Percentiles rank a stretch among this genome's conserved stretches.
Evolutionary conservation across 2,113 vertebrate genomes (phyloP).

Genomic region (Gallinago jamesoni): DNA sequence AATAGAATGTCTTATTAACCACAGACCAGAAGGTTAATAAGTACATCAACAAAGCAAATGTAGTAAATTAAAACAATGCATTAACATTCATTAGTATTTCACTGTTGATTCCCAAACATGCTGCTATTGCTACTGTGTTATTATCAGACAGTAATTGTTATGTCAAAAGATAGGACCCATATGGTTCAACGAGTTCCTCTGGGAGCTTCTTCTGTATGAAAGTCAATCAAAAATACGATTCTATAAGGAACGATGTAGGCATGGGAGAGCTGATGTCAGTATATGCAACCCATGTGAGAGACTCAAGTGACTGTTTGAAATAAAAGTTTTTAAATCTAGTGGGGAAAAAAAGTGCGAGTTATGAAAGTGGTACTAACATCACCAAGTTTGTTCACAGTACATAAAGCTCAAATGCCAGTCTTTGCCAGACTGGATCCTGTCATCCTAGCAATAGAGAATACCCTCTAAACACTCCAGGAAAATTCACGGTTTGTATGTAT

Average conservation of each 20-base stretch:
- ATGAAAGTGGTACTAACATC: neutral
- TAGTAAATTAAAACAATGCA: constrained; percentile 61
- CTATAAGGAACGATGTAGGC: neutral
- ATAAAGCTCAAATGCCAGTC: neutral
- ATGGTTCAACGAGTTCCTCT: constrained; percentile 34
- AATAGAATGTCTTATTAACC: constrained; percentile 63
- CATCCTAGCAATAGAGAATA: neutral
- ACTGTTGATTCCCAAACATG: constrained; percentile 54
- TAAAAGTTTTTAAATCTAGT: constrained; percentile 1
- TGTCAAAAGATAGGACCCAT: constrained; percentile 66
- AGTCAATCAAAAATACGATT: constrained; percentile 51
- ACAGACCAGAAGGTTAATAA: constrained; percentile 58
- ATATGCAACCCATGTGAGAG: neutral
- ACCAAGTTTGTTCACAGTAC: neutral
- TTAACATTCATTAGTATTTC: constrained; percentile 67
- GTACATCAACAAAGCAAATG: constrained; percentile 57
- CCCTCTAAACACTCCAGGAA: neutral
- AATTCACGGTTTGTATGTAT: neutral
- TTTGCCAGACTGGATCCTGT: neutral
- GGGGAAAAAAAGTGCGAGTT: neutral
- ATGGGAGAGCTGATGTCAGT: constrained; percentile 11
- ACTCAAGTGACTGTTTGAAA: constrained; percentile 6
- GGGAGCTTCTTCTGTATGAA: constrained; percentile 44
- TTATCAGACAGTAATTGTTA: constrained; percentile 56
- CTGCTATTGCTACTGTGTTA: constrained; percentile 48